Evolutionary conservation across 2,888 invertebrate genomes (phyloP).

Genomic region (Ypsolopha scabrella): DNA sequence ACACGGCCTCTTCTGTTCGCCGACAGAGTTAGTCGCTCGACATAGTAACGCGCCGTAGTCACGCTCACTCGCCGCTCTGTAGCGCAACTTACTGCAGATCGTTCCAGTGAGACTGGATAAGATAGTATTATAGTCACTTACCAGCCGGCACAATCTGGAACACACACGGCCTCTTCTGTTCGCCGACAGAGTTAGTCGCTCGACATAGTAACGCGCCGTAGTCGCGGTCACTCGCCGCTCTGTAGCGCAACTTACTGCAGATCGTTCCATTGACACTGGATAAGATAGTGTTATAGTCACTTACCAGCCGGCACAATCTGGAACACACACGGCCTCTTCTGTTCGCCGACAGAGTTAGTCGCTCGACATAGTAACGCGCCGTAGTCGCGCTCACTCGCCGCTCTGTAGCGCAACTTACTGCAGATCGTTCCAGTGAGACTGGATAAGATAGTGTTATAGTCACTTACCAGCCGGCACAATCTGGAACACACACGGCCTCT

Average conservation of each 20-base stretch:
- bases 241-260: slow-evolving; percentile 73
- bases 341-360: no score
- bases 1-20: slow-evolving; percentile 85
- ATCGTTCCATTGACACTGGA: slow-evolving; percentile 49
- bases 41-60: slow-evolving; percentile 91
- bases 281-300: not conserved
- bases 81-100: slow-evolving; percentile 73
- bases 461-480: slow-evolving; percentile 84
- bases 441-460: no score
- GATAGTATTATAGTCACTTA: slow-evolving; percentile 32
- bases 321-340: no score
- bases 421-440: not conserved
- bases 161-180: slow-evolving; percentile 83
- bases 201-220: slow-evolving; percentile 89
- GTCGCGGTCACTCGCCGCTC: slow-evolving; percentile 86
- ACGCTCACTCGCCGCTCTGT: slow-evolving; percentile 82
- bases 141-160: slow-evolving; percentile 72
- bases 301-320: no score
- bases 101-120: slow-evolving; percentile 42
- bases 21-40: slow-evolving; percentile 85
- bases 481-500: slow-evolving; percentile 87
- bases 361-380: no score
- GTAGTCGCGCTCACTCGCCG: no score
- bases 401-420: not conserved
- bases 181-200: slow-evolving; percentile 85